Evolutionary conservation across 2,113 vertebrate species (phyloP), one percentile per base, ranked within the genome.

Genomic region (Chloebia gouldiae): DNA sequence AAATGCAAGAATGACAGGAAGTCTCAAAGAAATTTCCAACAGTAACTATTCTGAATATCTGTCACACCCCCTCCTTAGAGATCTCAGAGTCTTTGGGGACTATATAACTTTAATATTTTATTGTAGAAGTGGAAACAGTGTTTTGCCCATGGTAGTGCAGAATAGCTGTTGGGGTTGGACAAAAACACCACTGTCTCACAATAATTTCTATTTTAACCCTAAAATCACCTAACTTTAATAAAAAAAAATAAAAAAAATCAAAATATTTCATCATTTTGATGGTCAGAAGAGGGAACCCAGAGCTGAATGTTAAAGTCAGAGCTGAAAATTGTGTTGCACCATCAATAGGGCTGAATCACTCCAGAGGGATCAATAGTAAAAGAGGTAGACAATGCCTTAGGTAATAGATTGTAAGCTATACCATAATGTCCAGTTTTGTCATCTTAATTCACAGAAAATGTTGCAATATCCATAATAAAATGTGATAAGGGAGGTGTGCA

Each of bases 401-500:
- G 13, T 25, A 82, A 44, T 0, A 1, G 19, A 68, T 64, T 37
- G 54, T 42, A 65, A 77, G 2, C 15, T 65, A 31, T 44, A 37
- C 28, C 25, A n/a, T 16, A 64, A 57, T 15, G 2, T 2, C 11
- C 28, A 69, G 25, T 28, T 88, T 69, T 37, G 7, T 49, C 6
- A 61, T 37, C 37, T 30, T 61, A 49, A 57, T 61, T 72, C 53
- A 65, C 25, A 70, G 28, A 49, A 93, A 61, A 30, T 37, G 1
- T 3, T 63, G 13, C 28, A 31, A 45, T 45, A 30, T 25, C 37
- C 18, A 9, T 19, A 31, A 37, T 31, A 77, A 45, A 30, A 39
- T 44, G 2, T 35, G 19, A 18, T 45, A 45, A 53, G 3, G 21
- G 7, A 45, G 10, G 14, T 1, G 1, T 6, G 10, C 27, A 57